Evolutionary conservation across 2,113 vertebrate genomes (phyloP).

Genomic region (Archocentrus centrarchus): DNA sequence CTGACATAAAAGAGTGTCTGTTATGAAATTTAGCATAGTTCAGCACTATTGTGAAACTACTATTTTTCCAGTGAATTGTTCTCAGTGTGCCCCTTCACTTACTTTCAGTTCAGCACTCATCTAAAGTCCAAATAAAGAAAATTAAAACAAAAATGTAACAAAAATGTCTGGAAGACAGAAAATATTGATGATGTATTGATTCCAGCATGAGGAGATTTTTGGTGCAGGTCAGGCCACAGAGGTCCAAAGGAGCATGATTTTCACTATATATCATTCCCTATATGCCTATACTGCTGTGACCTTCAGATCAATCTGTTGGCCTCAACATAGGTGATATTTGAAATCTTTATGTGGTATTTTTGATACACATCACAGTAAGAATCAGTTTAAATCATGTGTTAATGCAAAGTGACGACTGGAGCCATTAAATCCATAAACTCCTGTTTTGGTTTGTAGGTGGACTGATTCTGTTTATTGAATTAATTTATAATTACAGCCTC

Average conservation of each 20-base stretch:
- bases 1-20: not conserved
- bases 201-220: too few species aligned
- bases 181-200: too few species aligned
- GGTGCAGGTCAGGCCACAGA: too few species aligned
- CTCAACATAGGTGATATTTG: too few species aligned
- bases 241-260: too few species aligned
- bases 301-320: too few species aligned
- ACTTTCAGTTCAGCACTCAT: accelerated
- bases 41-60: not conserved
- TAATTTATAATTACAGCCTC: not conserved
- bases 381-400: not conserved
- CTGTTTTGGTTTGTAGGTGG: not conserved
- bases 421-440: not conserved
- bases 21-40: accelerated
- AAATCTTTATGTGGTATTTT: too few species aligned
- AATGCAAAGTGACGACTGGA: not conserved
- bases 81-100: accelerated
- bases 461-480: accelerated
- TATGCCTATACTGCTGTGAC: too few species aligned
- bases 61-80: too few species aligned
- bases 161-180: not conserved
- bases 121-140: not conserved
- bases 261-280: too few species aligned
- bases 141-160: not conserved
- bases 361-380: too few species aligned